phyloP scores from a whole-genome alignment of 2,113 vertebrate species.

The Malurus cyaneus region DNA sequence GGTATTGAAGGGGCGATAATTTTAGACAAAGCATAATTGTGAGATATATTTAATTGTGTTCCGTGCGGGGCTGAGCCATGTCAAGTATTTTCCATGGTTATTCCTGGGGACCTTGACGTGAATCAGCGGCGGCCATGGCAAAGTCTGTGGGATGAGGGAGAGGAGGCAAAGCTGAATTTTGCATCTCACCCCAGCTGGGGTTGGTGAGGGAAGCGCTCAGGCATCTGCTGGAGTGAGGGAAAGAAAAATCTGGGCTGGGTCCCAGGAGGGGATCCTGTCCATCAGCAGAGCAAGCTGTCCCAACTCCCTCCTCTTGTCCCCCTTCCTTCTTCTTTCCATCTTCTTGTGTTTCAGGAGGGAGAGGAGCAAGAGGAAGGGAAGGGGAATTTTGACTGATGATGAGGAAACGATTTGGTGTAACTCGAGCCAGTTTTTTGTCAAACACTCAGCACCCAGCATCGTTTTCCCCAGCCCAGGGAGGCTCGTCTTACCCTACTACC shows the following conservation, averaged over 20 bases:
- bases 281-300: neutral
- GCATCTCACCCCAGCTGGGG: neutral
- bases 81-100: slow-evolving; percentile 56
- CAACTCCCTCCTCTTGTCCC: neutral
- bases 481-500: neutral
- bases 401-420: slow-evolving; percentile 5
- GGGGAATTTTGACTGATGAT: slow-evolving; percentile 30
- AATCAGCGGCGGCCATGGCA: neutral
- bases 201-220: neutral
- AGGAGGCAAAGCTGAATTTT: neutral
- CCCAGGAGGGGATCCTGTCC: neutral
- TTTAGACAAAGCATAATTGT: slow-evolving; percentile 57
- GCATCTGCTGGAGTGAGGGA: neutral
- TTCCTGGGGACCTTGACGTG: neutral
- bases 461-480: neutral
- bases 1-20: slow-evolving; percentile 35
- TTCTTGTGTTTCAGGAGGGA: slow-evolving; percentile 25
- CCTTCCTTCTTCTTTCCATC: neutral
- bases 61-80: neutral
- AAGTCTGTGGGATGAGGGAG: fast-evolving
- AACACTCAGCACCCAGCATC: slow-evolving; percentile 30
- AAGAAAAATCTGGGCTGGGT: neutral
- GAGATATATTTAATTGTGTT: slow-evolving; percentile 35
- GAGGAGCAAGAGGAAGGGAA: slow-evolving; percentile 6
- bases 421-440: slow-evolving; percentile 21